These are phyloP conservation scores for Agapostemon virescens DNA, from an alignment of 2,888 invertebrate species.

Conservation along the genomic window DNA sequence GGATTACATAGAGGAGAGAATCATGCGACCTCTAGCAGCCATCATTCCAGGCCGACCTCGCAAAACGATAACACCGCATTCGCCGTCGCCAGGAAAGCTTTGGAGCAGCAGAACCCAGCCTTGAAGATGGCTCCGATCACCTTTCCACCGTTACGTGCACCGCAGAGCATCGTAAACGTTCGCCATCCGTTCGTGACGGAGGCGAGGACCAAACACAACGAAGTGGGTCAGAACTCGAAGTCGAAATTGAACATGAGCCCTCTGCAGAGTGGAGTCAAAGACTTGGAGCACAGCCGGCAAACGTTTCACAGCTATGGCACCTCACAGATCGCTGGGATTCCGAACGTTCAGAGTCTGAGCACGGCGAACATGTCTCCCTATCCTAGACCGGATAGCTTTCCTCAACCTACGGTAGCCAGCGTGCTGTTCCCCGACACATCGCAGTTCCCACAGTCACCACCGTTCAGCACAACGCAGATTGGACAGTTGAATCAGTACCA, in stretches of 20 bases:
- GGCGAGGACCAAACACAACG: conserved; percentile 69
- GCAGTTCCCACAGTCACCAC: conserved; percentile 72
- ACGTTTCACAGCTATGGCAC: conserved; percentile 69
- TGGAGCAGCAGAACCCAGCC: conserved; percentile 66
- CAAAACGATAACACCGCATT: conserved; percentile 63
- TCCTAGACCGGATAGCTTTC: conserved; percentile 71
- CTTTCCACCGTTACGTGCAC: conserved; percentile 72
- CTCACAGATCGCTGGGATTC: conserved; percentile 67
- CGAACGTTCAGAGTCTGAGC: conserved; percentile 66
- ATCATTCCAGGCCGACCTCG: conserved; percentile 56
- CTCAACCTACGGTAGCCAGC: conserved; percentile 70
- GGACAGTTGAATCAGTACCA: conserved; percentile 72
- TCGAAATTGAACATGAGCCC: conserved; percentile 62
- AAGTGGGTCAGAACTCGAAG: conserved; percentile 57
- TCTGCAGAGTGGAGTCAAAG: conserved; percentile 64
- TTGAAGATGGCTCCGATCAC: conserved; percentile 70
- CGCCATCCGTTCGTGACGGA: conserved; percentile 73
- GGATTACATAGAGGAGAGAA: conserved; percentile 62
- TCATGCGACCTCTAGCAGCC: conserved; percentile 43
- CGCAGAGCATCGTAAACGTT: conserved; percentile 74
- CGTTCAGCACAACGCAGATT: conserved; percentile 68
- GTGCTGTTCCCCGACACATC: conserved; percentile 71
- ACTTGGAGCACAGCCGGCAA: conserved; percentile 65
- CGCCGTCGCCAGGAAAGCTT: conserved; percentile 60
- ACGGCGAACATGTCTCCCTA: conserved; percentile 71